Base-by-base conservation (phyloP, 1,140 invertebrate species). In the Chrysomallon squamiferum region DNA sequence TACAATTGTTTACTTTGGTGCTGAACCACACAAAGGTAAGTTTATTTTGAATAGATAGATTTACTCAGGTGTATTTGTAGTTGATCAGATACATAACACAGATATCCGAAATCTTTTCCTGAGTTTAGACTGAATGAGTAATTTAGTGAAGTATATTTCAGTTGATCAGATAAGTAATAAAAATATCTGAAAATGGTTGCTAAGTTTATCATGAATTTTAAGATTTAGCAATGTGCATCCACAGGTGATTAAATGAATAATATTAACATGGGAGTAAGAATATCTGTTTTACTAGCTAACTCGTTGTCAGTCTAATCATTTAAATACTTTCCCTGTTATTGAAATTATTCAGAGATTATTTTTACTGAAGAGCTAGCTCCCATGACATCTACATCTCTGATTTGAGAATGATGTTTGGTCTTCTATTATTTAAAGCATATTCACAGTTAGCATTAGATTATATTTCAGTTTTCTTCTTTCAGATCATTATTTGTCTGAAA, bases 1-100 rank as follows among this genome's bases (percentile, higher is more conserved):
- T 71, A 91, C 92, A 32, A 87, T 92, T 32, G 79, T 94, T 73
- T 90, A 94, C 83, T 93, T 93, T 79, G 85, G 88, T 58, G 86
- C 70, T 20, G 66, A 65, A 2, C 47, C 43, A 18, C 27, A 33
- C 18, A 68, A 77, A 65, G 75, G 75, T 77, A 68, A 54, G 49
- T 61, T 22, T 38, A 18, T 6, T 38, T 56, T 62, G 2, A 41
- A 32, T 5, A 9, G 11, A 9, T n/a, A 38, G 9, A 29, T 64
- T 27, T 27, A 30, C 18, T 15, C 2, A 49, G 18, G 15, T 43
- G 47, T 29, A 27, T 13, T 0, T 13, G 29, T 13, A 15, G 43
- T 15, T 41, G 35, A 58, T 43, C 20, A 57, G 5, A 7, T 30
- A 11, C 35, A n/a, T 32, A 56, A 30, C 45, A n/a, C 18, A 27